Percentiles rank a stretch among this genome's conserved stretches.
These are phyloP conservation scores for Drosophila infuscata DNA, from an alignment of 2,888 invertebrate species.

Conservation along the genomic window DNA sequence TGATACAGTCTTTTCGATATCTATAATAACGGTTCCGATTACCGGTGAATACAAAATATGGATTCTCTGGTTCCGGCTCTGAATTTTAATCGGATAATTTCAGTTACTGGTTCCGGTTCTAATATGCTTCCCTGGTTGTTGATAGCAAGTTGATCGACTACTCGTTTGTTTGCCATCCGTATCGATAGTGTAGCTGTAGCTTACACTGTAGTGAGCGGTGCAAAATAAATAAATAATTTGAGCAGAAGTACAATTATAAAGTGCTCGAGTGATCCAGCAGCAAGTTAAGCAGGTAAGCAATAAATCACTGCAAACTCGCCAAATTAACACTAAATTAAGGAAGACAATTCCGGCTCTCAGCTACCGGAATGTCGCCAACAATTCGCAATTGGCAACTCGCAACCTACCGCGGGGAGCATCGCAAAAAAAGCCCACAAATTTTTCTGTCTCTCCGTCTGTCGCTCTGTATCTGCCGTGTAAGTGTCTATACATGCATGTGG, in stretches of 20 bases:
- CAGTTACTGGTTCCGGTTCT: neutral
- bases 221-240: slow-evolving; percentile 58
- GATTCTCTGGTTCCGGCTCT: neutral
- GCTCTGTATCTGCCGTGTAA: slow-evolving; percentile 7
- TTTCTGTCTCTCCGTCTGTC: slow-evolving; percentile 8
- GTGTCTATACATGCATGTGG: slow-evolving; percentile 7
- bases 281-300: slow-evolving; percentile 37
- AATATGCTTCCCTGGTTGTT: neutral
- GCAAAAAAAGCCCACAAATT: slow-evolving; percentile 9
- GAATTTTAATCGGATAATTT: neutral
- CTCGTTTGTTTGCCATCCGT: slow-evolving; percentile 11
- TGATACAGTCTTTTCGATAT: neutral
- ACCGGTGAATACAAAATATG: neutral
- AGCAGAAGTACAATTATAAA: slow-evolving; percentile 33
- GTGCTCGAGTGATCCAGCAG: slow-evolving; percentile 23
- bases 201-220: slow-evolving; percentile 41
- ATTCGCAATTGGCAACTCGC: slow-evolving; percentile 31
- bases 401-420: slow-evolving; percentile 16
- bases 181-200: slow-evolving; percentile 48
- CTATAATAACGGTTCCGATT: neutral
- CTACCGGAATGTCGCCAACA: slow-evolving; percentile 32
- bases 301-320: neutral
- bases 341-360: neutral
- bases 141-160: neutral
- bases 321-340: neutral